Percentiles rank a stretch among this genome's conserved stretches.
These are phyloP conservation scores for Poecilobothrus nobilitatus DNA, from an alignment of 2,888 invertebrate species.

Conservation along the genomic window DNA sequence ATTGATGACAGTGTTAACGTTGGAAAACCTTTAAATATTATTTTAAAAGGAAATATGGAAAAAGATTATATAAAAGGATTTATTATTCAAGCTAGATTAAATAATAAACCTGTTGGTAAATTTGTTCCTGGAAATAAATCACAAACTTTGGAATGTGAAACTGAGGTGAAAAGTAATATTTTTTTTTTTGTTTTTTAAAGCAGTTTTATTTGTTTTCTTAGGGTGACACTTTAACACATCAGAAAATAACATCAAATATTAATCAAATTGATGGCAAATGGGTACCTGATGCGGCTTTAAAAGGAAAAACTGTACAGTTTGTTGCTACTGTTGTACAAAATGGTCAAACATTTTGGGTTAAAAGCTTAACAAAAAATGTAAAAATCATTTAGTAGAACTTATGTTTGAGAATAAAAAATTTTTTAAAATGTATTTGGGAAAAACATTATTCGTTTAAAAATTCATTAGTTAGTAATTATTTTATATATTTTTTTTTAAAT, in stretches of 20 bases:
- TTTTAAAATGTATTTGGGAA: not conserved
- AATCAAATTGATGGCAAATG: conserved; percentile 53
- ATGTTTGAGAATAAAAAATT: not conserved
- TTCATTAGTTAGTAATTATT: not conserved
- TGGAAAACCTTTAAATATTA: conserved; percentile 44
- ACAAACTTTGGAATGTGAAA: conserved; percentile 35
- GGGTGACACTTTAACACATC: conserved; percentile 63
- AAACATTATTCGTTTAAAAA: not conserved
- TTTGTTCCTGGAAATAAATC: conserved; percentile 51
- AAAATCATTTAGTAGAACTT: conserved; percentile 42
- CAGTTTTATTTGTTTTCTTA: conserved; percentile 24
- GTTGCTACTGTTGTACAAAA: conserved; percentile 61
- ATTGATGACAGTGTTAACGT: conserved; percentile 39
- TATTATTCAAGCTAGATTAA: conserved; percentile 56
- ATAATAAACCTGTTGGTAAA: conserved; percentile 53
- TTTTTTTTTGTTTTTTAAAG: not conserved
- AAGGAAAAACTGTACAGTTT: conserved; percentile 52
- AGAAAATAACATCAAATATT: conserved; percentile 51
- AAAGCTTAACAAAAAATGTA: conserved; percentile 53
- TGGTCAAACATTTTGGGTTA: conserved; percentile 65
- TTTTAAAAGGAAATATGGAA: conserved; percentile 41
- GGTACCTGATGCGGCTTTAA: conserved; percentile 55
- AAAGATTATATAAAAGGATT: conserved; percentile 56
- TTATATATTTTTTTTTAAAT: conserved; percentile 14
- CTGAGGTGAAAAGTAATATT: conserved; percentile 25